Conservation (phyloP, 2,797 vertebrate species). For the Sebastes taczanowskii region DNA sequence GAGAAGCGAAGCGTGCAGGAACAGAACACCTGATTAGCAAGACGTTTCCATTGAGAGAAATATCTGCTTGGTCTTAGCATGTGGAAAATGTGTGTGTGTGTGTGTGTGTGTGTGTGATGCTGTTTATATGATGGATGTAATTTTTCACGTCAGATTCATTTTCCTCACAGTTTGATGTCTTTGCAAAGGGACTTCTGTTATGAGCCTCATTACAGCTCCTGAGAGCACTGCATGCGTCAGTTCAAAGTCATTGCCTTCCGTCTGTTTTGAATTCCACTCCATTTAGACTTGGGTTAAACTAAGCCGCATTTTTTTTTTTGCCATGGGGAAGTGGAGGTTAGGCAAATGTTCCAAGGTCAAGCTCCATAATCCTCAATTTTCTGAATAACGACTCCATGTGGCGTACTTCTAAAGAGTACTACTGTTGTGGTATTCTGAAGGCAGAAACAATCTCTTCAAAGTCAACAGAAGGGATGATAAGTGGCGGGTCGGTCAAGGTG, state of each 20-base stretch:
- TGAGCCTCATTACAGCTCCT: not conserved
- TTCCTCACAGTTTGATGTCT: not conserved
- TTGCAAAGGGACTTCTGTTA: not conserved
- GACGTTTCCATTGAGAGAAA: constrained; percentile 22
- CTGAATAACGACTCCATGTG: constrained; percentile 27
- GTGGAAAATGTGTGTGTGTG: not conserved
- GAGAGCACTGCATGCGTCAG: not conserved
- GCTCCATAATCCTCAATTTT: constrained; percentile 46
- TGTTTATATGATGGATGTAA: not conserved
- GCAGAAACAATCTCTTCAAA: not conserved
- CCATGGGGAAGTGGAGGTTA: constrained; percentile 17
- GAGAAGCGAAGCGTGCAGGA: constrained; percentile 34
- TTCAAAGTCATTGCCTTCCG: constrained; percentile 5
- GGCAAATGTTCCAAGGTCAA: constrained; percentile 36
- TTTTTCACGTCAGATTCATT: not conserved
- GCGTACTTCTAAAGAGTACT: not conserved
- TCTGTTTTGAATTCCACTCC: constrained; percentile 39
- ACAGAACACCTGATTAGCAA: constrained; percentile 46
- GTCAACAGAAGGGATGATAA: not conserved
- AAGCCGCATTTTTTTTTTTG: constrained; percentile 10
- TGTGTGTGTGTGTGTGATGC: not conserved
- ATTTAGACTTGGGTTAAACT: constrained; percentile 19
- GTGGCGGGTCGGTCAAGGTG: constrained; percentile 16
- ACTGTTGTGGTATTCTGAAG: not conserved
- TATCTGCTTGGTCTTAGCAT: not conserved